Evolutionary conservation across 2,797 vertebrate genomes (phyloP).

Genomic region (Natrix natrix): DNA sequence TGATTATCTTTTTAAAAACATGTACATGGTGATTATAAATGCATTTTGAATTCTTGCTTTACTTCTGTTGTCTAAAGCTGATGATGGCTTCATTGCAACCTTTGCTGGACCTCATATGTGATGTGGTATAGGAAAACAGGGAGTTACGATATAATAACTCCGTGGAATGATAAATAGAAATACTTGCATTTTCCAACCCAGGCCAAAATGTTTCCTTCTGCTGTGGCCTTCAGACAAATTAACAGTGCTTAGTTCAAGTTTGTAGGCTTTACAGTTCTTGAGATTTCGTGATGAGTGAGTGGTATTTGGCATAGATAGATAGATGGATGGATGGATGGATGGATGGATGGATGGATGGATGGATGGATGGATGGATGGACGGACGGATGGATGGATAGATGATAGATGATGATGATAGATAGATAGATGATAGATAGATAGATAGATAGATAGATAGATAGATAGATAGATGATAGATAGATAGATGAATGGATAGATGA

Average conservation of each 20-base stretch:
- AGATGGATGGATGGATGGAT: too few species aligned
- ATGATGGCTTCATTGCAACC: neutral
- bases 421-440: too few species aligned
- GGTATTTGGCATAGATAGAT: too few species aligned
- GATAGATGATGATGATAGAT: too few species aligned
- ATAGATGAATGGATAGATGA: too few species aligned
- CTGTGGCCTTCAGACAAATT: slow-evolving; percentile 17
- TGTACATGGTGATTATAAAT: neutral
- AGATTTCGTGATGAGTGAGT: too few species aligned
- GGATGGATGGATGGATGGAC: too few species aligned
- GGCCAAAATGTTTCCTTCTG: slow-evolving; percentile 17
- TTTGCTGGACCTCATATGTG: neutral
- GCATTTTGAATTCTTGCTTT: neutral
- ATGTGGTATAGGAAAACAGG: slow-evolving; percentile 4
- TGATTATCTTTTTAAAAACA: neutral
- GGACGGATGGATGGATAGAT: too few species aligned
- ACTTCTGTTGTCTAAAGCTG: neutral
- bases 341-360: too few species aligned
- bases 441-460: too few species aligned
- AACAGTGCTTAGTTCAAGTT: neutral
- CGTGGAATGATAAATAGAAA: slow-evolving; percentile 6
- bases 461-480: too few species aligned
- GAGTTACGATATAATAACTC: neutral
- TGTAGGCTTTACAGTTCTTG: too few species aligned
- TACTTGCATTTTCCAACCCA: slow-evolving; percentile 13